Percentiles rank a stretch among this genome's conserved stretches.
Evolutionary conservation across 2,113 vertebrate species (phyloP).

Genomic region (Copsychus sechellarum): DNA sequence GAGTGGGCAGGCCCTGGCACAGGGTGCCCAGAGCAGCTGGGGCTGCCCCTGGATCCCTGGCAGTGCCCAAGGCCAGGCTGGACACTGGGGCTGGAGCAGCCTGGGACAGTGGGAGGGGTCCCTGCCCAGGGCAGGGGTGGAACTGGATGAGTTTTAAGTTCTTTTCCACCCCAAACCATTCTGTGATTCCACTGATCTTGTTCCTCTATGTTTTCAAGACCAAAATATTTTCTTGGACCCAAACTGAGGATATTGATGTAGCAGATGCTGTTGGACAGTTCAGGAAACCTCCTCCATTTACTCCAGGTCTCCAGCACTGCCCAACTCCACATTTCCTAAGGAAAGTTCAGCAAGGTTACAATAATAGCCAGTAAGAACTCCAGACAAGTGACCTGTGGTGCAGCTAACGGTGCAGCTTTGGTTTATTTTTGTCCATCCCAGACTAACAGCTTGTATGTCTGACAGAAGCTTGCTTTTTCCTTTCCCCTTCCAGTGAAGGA

Average conservation of each 20-base stretch:
- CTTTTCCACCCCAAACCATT: neutral
- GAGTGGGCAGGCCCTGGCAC: neutral
- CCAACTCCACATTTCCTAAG: neutral
- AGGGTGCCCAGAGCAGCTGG: neutral
- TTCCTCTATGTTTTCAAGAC: neutral
- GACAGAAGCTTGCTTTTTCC: constrained; percentile 47
- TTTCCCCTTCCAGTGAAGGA: constrained; percentile 38
- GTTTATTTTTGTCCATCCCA: constrained; percentile 62
- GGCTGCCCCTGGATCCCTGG: neutral
- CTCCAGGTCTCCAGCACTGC: neutral
- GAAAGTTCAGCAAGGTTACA: neutral
- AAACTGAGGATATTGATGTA: neutral
- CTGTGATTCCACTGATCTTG: neutral
- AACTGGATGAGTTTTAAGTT: accelerated
- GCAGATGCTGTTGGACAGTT: neutral
- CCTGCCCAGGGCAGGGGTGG: neutral
- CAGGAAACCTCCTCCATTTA: neutral
- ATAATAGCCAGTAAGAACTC: neutral
- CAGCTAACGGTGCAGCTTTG: constrained; percentile 10
- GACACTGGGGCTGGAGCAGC: neutral
- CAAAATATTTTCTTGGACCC: neutral
- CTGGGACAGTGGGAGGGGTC: neutral
- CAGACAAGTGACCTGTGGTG: constrained; percentile 30
- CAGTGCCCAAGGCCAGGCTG: neutral
- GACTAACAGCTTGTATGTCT: constrained; percentile 61